phyloP scores from a whole-genome alignment of 2,113 vertebrate species.

The Aegithalos caudatus region DNA sequence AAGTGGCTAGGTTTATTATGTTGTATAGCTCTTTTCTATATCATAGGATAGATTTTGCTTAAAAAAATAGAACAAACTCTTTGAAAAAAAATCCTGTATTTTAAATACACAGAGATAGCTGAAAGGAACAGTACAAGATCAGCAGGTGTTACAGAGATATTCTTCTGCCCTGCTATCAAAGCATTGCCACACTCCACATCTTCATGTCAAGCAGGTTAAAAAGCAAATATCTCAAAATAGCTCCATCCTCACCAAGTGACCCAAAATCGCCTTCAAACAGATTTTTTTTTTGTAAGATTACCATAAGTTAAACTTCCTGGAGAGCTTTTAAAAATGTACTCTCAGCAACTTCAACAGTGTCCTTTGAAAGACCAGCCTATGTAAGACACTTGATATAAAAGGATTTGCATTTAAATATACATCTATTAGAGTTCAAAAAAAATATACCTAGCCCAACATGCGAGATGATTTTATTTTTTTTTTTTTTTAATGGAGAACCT shows the following conservation, averaged over 20 bases:
- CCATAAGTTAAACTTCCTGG: not conserved
- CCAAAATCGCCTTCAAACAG: not conserved
- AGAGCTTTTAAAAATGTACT: not conserved
- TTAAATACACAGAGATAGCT: not conserved
- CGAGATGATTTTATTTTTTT: not conserved
- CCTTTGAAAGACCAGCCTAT: not conserved
- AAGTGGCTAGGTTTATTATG: not conserved
- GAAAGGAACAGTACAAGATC: not conserved
- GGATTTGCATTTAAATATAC: not conserved
- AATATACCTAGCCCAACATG: not conserved
- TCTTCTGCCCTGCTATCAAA: not conserved
- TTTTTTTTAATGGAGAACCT: not conserved
- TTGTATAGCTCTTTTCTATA: not conserved
- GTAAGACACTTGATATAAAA: not conserved
- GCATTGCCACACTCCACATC: not conserved
- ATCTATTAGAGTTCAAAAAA: not conserved
- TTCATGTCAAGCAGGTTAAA: not conserved
- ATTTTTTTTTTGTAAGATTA: not conserved
- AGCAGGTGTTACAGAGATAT: not conserved
- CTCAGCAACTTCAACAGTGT: not conserved
- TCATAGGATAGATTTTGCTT: not conserved
- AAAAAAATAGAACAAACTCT: not conserved
- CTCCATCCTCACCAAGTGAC: not conserved
- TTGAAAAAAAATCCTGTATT: slow-evolving; percentile 1
- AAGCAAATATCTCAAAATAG: slow-evolving; percentile 13